Evolutionary conservation across 2,113 vertebrate genomes (phyloP).

Genomic region (Dissostichus mawsoni): DNA sequence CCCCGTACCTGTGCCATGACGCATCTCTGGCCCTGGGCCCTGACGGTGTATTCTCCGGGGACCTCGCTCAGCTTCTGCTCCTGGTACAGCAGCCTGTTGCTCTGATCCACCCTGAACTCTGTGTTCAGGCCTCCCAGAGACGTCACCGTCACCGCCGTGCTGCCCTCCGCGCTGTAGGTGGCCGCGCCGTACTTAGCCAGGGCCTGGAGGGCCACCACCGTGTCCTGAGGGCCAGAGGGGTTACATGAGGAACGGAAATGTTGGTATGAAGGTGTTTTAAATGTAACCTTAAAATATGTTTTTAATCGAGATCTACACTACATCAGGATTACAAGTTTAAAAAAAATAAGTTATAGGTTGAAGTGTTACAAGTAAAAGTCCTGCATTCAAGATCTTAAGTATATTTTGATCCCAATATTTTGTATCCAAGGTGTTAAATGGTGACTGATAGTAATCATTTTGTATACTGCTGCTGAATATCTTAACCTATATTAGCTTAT

Average conservation of each 20-base stretch:
- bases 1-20: slow-evolving; percentile 83
- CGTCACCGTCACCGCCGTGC: slow-evolving; percentile 76
- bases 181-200: slow-evolving; percentile 85
- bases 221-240: slow-evolving; percentile 81
- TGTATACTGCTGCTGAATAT: too few species aligned
- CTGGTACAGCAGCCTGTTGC: slow-evolving; percentile 88
- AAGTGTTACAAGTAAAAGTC: too few species aligned
- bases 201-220: slow-evolving; percentile 91
- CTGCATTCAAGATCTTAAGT: too few species aligned
- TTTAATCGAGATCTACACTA: too few species aligned
- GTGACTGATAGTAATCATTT: too few species aligned
- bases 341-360: too few species aligned
- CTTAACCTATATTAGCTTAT: too few species aligned
- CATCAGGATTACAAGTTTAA: too few species aligned
- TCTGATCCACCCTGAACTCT: slow-evolving; percentile 83
- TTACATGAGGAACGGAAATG: too few species aligned
- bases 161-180: slow-evolving; percentile 74
- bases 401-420: too few species aligned
- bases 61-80: slow-evolving; percentile 78
- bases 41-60: slow-evolving; percentile 82
- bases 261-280: background rate
- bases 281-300: background rate
- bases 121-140: slow-evolving; percentile 72
- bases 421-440: too few species aligned
- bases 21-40: slow-evolving; percentile 82